Evolutionary conservation across 2,113 vertebrate genomes (phyloP), one percentile per base, ranked within the genome.

Genomic region (Bos indicus): DNA sequence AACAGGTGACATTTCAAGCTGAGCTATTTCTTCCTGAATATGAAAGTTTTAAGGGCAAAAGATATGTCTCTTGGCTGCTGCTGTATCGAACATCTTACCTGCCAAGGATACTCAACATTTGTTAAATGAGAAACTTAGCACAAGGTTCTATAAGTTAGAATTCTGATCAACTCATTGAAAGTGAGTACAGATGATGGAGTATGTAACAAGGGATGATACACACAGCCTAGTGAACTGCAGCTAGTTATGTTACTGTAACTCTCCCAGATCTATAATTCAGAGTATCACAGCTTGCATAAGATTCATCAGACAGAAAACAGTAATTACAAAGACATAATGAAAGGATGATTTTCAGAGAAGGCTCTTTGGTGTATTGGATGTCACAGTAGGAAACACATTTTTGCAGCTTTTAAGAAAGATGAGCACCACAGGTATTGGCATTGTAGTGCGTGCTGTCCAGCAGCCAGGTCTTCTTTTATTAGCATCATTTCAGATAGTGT

Each of bases 301-400:
- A 94, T 59, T 96, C 96, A 83, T 97, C 56, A 98, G 81, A 89
- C 3, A 30, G 77, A 94, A 90, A 96, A 77, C 12, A 96, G 56
- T 82, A 98, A 98, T 98, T 97, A 96, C 23, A 4, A 67, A 91
- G 90, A 36, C 80, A 83, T 59, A 48, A 98, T 30, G 52, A 98
- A 95, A 94, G 80, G 96, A 15, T 92, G 94, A 88, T 96, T 96
- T 97, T 80, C 87, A 81, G 80, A 90, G 16, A 57, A 94, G 46
- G 40, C 36, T 51, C 77, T 94, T 67, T 2, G 3, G 14, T 30
- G 25, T 74, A 78, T 6, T 89, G 78, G 77, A 95, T 85, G 54
- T 59, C 97, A 94, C 96, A 81, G 94, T 43, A 86, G 97, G 97
- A 91, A 77, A 60, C 1, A 0, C n/a, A 93, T 59, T 97, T 96